These are phyloP conservation scores for Eurytoma adleriae DNA, from an alignment of 2,888 invertebrate genomes.

Conservation along the genomic window DNA sequence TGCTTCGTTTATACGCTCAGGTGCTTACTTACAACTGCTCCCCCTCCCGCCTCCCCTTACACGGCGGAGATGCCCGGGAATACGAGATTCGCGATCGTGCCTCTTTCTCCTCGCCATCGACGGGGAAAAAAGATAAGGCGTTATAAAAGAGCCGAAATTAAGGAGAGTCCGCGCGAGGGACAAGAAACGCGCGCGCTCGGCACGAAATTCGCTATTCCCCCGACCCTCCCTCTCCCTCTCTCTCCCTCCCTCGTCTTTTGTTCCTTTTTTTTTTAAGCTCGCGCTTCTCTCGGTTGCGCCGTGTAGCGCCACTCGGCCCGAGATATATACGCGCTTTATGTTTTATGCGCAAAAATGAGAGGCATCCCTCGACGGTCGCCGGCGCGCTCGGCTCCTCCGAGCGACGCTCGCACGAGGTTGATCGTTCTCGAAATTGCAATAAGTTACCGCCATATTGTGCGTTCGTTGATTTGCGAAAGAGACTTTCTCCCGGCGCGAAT, in stretches of 20 bases:
- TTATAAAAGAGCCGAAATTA: conserved; percentile 46
- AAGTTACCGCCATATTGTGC: no score
- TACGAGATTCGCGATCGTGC: conserved; percentile 39
- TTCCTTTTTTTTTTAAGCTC: not conserved
- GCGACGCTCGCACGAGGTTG: no score
- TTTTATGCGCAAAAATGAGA: conserved; percentile 9
- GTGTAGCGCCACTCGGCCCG: conserved; percentile 8
- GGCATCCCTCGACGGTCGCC: not conserved
- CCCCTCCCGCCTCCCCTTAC: not conserved
- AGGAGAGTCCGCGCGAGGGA: conserved; percentile 19
- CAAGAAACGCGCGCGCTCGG: conserved; percentile 20
- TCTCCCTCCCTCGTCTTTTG: not conserved
- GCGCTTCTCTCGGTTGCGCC: no score
- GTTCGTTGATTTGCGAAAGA: no score
- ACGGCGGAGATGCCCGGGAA: not conserved
- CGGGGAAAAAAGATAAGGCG: conserved; percentile 41
- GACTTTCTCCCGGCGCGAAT: no score
- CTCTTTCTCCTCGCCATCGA: conserved; percentile 21
- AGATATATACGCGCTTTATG: not conserved
- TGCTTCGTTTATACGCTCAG: conserved; percentile 65
- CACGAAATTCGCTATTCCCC: not conserved
- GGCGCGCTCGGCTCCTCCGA: no score
- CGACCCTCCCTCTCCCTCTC: not conserved
- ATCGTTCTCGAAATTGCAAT: no score
- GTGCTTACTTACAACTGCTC: conserved; percentile 62